phyloP scores from a whole-genome alignment of 2,888 invertebrate species.

The Trilocha varians region DNA sequence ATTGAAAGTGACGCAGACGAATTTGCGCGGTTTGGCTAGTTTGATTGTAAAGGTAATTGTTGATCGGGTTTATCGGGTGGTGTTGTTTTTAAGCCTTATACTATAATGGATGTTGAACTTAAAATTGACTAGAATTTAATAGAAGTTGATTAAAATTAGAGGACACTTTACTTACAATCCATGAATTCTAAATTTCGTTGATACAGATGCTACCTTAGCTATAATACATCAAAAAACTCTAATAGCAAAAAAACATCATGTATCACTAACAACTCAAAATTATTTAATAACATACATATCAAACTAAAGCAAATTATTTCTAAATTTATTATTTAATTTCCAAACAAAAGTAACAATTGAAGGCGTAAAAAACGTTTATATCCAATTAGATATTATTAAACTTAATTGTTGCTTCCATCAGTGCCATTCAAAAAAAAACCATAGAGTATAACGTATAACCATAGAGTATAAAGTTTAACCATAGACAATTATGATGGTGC shows the following conservation, averaged over 20 bases:
- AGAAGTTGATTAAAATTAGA: too few species aligned
- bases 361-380: constrained; percentile 24
- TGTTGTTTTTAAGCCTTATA: too few species aligned
- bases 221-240: too few species aligned
- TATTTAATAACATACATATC: background rate
- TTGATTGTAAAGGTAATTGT: too few species aligned
- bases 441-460: constrained; percentile 33
- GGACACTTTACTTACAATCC: too few species aligned
- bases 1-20: too few species aligned
- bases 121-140: too few species aligned
- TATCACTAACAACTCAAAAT: background rate
- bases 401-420: constrained; percentile 48
- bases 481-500: constrained; percentile 36
- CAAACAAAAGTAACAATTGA: constrained; percentile 10
- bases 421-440: constrained; percentile 46
- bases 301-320: background rate
- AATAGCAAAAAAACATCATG: background rate
- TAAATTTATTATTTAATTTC: constrained; percentile 4
- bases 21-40: too few species aligned
- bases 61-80: too few species aligned
- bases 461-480: constrained; percentile 29
- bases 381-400: constrained; percentile 48
- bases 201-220: too few species aligned
- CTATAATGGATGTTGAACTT: too few species aligned
- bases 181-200: too few species aligned